These are phyloP conservation scores for Montipora foliosa DNA, from an alignment of 64 coral and sea anemone genomes.

Conservation along the genomic window DNA sequence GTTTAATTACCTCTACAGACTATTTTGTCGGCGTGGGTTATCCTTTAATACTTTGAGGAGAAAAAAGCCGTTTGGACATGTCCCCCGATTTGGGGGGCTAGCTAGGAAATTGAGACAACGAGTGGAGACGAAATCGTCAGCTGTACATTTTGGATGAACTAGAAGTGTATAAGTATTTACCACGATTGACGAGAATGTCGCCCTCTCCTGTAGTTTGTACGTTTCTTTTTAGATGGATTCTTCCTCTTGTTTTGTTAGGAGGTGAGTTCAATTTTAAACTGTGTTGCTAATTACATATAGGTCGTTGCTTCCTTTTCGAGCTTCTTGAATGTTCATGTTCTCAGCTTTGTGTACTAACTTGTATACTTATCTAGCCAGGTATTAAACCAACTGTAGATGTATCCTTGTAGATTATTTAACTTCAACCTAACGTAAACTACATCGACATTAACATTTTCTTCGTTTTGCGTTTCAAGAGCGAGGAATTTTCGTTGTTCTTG, in stretches of 20 bases:
- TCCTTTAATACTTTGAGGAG: not conserved
- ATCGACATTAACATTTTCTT: not conserved
- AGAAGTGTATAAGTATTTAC: not conserved
- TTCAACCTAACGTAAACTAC: not conserved
- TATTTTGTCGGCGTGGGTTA: not conserved
- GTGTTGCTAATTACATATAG: not conserved
- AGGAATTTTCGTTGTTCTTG: too few species aligned
- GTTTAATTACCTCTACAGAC: not conserved
- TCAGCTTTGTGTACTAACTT: too few species aligned
- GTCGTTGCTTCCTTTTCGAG: not conserved
- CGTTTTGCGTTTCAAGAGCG: not conserved
- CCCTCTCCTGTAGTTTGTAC: conserved; percentile 53
- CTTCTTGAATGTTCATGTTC: not conserved
- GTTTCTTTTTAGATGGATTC: conserved; percentile 62
- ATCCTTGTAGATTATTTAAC: not conserved
- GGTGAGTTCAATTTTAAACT: conserved; percentile 28
- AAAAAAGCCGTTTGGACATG: not conserved
- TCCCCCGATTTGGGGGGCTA: conserved; percentile 26
- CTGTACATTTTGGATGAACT: not conserved
- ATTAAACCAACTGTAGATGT: not conserved
- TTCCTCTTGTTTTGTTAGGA: conserved; percentile 62
- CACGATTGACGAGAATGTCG: not conserved
- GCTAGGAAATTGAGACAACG: not conserved
- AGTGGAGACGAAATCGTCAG: not conserved
- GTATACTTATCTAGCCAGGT: too few species aligned